A percentile compares a stretch with the other conserved stretches of the same genome.
phyloP scores from a whole-genome alignment of 2,113 vertebrate species.

The Hyperopisus bebe region DNA sequence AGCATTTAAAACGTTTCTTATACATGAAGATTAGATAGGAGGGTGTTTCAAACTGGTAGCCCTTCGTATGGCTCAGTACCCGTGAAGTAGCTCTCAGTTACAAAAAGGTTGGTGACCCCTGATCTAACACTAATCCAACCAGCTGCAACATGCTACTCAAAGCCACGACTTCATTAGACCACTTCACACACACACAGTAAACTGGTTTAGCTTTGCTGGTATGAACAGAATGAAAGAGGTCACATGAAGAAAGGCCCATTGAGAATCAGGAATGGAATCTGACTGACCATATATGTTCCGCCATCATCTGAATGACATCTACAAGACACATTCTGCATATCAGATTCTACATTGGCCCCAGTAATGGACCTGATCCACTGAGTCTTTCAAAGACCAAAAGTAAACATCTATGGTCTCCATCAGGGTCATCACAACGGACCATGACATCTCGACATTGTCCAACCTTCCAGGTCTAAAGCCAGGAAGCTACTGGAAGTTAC shows the following conservation, averaged over 20 bases:
- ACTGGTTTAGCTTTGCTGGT: background rate
- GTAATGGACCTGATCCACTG: background rate
- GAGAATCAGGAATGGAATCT: background rate
- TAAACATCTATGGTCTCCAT: background rate
- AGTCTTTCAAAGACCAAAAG: background rate
- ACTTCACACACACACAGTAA: background rate
- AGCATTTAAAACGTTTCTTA: too few relatives aligned
- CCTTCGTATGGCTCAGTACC: too few relatives aligned
- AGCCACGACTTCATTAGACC: background rate
- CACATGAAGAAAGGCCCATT: background rate
- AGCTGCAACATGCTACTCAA: background rate
- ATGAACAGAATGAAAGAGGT: background rate
- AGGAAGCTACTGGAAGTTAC: constrained; percentile 48
- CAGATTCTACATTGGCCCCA: background rate
- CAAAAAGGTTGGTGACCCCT: too few relatives aligned
- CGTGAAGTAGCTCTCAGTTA: too few relatives aligned
- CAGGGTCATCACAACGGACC: background rate
- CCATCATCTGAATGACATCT: background rate
- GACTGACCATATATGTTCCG: background rate
- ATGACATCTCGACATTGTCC: background rate
- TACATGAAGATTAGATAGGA: too few relatives aligned
- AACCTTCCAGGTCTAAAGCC: background rate
- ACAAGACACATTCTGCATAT: background rate
- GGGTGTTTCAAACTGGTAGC: too few relatives aligned
- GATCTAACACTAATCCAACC: background rate